phyloP scores from a whole-genome alignment of 2,113 vertebrate species.

The Sporophila hypoxantha region DNA sequence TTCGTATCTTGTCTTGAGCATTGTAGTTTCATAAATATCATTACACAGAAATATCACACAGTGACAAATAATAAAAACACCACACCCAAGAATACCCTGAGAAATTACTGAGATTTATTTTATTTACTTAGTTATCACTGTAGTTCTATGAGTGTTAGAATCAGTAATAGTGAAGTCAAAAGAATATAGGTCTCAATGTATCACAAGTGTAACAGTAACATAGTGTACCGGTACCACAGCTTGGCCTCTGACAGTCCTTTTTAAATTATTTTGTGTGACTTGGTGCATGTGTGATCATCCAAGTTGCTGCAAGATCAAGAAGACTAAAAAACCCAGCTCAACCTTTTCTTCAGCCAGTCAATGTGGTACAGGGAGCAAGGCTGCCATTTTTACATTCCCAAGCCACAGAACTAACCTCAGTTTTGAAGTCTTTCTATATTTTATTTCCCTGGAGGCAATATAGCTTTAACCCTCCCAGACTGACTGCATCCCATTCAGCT shows the following conservation, averaged over 20 bases:
- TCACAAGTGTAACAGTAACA: not conserved
- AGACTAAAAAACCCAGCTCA: not conserved
- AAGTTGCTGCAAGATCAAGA: not conserved
- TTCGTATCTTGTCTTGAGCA: not conserved
- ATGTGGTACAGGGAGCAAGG: not conserved
- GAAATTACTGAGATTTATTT: not conserved
- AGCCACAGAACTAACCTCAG: not conserved
- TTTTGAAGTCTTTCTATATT: slow-evolving; percentile 8
- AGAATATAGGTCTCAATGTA: not conserved
- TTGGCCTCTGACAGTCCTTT: not conserved
- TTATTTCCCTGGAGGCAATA: not conserved
- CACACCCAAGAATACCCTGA: not conserved
- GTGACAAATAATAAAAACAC: not conserved
- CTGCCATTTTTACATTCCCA: not conserved
- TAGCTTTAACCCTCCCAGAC: not conserved
- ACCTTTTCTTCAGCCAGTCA: not conserved
- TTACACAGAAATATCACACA: not conserved
- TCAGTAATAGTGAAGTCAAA: not conserved
- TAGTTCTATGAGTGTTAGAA: not conserved
- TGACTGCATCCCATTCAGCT: not conserved
- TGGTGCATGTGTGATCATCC: not conserved
- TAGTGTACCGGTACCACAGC: not conserved
- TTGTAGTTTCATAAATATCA: not conserved
- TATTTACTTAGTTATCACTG: not conserved
- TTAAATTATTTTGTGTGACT: not conserved